Evolutionary conservation across 2,113 vertebrate genomes (phyloP), one percentile per base, ranked within the genome.

Genomic region (Erythrocercus mccallii): DNA sequence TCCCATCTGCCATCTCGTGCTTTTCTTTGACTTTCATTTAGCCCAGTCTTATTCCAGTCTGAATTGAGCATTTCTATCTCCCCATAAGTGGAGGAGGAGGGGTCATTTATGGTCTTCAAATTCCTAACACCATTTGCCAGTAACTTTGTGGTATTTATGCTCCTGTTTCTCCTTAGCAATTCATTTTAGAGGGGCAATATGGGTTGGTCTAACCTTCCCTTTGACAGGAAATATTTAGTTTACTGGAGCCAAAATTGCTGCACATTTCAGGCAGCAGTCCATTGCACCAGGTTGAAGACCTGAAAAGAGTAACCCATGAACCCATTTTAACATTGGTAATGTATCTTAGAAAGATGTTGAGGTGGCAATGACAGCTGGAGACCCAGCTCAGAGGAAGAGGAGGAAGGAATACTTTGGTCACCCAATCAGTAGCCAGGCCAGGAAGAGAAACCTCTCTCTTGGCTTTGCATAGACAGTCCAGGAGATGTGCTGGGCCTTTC

Each of bases 271-370:
- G 5, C 25, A 81, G 25, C 40, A 88, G n/a, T 47, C 2, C 2
- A 11, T 33, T 60, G 28, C 6, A 13, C 8, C 10, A 37, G 21
- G 18, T 0, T 69, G 66, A 74, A 83, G 45, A 57, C 16, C 24
- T 30, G 15, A n/a, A 35, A 64, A n/a, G 42, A 70, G 33, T 27
- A 35, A 2, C 22, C 31, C 15, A 10, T 22, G 22, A 79, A 30
- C 42, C 8, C 5, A 4, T 56, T 89, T 57, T 65, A 51, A 2
- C 15, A 35, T 9, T 81, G 28, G 2, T 50, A 11, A 48, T 38
- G 5, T 3, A 28, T 20, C 27, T 19, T 19, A 44, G n/a, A 53
- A 82, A 18, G 60, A 37, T 50, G 44, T 4, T 0, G 5, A 58
- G 35, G 27, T 45, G n/a, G 21, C 35, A 58, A 22, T 25, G 57